Conservation (phyloP, 2,113 vertebrate species). For the Rhizomys pruinosus region DNA sequence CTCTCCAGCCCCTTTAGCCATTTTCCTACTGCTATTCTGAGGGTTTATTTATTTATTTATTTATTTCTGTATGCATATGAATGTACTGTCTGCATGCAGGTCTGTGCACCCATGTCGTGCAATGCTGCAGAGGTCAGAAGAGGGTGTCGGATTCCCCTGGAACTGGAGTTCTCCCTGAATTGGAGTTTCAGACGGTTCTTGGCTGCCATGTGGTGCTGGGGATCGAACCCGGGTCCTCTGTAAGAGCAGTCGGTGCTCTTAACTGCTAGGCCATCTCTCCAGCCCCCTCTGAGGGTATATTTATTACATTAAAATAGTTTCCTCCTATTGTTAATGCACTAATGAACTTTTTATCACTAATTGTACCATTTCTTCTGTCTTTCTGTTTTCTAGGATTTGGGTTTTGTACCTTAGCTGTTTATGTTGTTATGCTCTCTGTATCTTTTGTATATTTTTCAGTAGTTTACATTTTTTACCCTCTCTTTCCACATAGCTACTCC, state of each 20-base stretch:
- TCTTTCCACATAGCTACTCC: neutral
- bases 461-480: neutral
- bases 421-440: no score
- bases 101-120: no score
- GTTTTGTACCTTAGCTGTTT: neutral
- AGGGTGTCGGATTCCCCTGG: no score
- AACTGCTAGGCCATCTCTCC: neutral
- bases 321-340: neutral
- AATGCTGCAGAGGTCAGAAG: no score
- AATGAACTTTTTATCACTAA: neutral
- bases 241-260: neutral
- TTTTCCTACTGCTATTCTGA: neutral
- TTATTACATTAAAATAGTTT: neutral
- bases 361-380: neutral
- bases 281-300: neutral
- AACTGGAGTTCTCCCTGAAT: no score
- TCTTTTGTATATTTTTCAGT: neutral
- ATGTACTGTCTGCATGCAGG: no score
- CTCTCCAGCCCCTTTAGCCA: neutral
- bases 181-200: no score
- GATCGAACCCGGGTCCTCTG: neutral
- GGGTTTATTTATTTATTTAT: neutral
- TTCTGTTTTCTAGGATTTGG: neutral
- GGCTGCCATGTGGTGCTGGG: neutral
- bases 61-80: no score